phyloP scores from a whole-genome alignment of 2,888 invertebrate species.

The Philereme vetulata region DNA sequence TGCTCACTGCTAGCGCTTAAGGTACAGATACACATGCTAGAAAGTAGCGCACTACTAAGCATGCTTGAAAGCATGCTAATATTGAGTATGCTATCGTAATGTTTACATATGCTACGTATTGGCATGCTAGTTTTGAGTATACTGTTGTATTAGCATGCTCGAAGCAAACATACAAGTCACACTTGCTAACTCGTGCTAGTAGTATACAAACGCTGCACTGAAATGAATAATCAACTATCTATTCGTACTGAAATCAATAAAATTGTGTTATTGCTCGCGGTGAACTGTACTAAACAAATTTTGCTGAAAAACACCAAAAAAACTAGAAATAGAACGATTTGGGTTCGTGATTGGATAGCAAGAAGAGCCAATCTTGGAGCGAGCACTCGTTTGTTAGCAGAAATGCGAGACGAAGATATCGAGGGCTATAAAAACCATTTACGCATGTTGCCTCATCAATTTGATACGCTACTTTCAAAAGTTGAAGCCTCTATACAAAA shows the following conservation, averaged over 20 bases:
- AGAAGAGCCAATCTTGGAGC: too few relatives aligned
- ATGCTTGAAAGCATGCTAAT: not conserved
- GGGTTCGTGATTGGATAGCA: too few relatives aligned
- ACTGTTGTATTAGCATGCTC: slow-evolving; percentile 17
- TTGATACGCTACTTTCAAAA: not conserved
- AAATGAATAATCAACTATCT: not conserved
- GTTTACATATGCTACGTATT: slow-evolving; percentile 16
- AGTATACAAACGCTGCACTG: not conserved
- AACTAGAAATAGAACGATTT: too few relatives aligned
- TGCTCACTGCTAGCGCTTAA: too few relatives aligned
- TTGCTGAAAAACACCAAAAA: too few relatives aligned
- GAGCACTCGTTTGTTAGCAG: too few relatives aligned
- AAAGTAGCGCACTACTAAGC: not conserved
- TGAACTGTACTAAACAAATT: too few relatives aligned
- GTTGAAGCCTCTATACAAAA: slow-evolving; percentile 7
- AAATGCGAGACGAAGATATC: not conserved
- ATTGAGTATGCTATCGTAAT: not conserved
- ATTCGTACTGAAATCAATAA: not conserved
- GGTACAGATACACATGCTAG: not conserved
- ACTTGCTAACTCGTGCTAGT: not conserved
- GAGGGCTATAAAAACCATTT: too few relatives aligned
- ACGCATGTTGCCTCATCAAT: not conserved
- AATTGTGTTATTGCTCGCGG: too few relatives aligned
- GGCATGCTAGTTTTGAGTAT: slow-evolving; percentile 23
- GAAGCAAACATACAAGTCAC: not conserved